These are phyloP conservation scores for Leucozona laternaria DNA, from an alignment of 2,888 invertebrate genomes.

Conservation along the genomic window DNA sequence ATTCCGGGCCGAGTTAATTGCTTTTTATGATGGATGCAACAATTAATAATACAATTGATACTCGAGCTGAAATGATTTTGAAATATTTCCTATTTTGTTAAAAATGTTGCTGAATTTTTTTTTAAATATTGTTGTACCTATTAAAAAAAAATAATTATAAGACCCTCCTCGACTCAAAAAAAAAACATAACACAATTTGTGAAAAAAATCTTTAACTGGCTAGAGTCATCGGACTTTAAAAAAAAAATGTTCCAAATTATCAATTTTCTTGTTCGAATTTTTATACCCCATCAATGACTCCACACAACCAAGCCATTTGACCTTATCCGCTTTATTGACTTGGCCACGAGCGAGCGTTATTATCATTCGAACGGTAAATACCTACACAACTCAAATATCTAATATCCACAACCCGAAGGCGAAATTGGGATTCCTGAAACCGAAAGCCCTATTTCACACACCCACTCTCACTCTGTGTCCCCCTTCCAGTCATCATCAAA, in stretches of 20 bases:
- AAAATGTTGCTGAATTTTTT: too few relatives aligned
- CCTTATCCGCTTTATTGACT: slow-evolving; percentile 58
- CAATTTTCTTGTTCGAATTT: slow-evolving; percentile 16
- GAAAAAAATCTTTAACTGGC: not conserved
- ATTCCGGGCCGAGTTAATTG: too few relatives aligned
- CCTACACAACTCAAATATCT: slow-evolving; percentile 59
- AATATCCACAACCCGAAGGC: slow-evolving; percentile 68
- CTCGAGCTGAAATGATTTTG: too few relatives aligned
- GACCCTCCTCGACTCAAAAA: too few relatives aligned
- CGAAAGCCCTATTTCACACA: slow-evolving; percentile 72
- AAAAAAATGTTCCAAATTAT: not conserved
- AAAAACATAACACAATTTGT: too few relatives aligned
- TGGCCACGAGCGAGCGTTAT: slow-evolving; percentile 51
- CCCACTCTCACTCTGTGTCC: slow-evolving; percentile 61
- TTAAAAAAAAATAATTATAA: too few relatives aligned
- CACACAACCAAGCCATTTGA: slow-evolving; percentile 19
- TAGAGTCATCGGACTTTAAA: not conserved
- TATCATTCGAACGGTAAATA: slow-evolving; percentile 73
- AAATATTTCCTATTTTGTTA: too few relatives aligned
- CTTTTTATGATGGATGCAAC: too few relatives aligned
- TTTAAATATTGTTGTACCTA: too few relatives aligned
- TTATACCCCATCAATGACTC: not conserved
- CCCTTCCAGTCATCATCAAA: slow-evolving; percentile 32
- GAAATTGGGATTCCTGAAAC: slow-evolving; percentile 36
- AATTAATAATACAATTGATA: too few relatives aligned